Evolutionary conservation across 2,888 invertebrate species (phyloP).

Genomic region (Melangyna quadrimaculata): DNA sequence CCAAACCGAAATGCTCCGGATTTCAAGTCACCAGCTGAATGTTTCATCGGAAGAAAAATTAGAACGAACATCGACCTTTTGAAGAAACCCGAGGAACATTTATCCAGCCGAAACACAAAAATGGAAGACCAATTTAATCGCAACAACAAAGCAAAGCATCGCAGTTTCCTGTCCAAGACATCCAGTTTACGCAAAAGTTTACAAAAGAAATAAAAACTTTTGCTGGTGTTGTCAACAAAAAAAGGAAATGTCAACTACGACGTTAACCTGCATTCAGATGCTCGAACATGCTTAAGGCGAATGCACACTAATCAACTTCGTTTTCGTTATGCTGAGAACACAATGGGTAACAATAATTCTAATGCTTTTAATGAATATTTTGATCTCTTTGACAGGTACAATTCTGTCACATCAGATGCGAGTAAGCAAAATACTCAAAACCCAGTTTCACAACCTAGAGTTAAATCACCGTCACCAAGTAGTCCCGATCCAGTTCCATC

Average conservation of each 20-base stretch:
- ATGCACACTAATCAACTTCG: too few relatives aligned
- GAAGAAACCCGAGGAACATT: background rate
- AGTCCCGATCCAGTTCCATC: too few relatives aligned
- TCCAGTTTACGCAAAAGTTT: background rate
- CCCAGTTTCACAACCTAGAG: too few relatives aligned
- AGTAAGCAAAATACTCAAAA: too few relatives aligned
- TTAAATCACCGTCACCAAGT: too few relatives aligned
- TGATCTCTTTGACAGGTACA: background rate
- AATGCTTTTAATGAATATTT: background rate
- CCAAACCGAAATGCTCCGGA: constrained; percentile 1
- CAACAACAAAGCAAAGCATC: background rate
- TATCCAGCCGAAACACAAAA: background rate
- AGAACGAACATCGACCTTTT: constrained; percentile 1
- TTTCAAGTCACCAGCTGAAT: background rate
- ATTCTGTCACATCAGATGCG: background rate
- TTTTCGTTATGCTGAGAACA: too few relatives aligned
- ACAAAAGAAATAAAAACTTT: background rate
- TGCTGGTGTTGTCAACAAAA: constrained; percentile 7
- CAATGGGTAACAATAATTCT: background rate
- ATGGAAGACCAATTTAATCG: constrained; percentile 9
- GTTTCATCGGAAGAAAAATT: background rate
- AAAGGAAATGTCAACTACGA: constrained; percentile 20
- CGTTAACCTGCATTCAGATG: background rate
- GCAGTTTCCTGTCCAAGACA: background rate
- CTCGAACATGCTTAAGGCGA: too few relatives aligned